Evolutionary conservation across 2,797 vertebrate species (phyloP).

Genomic region (Argya squamiceps): DNA sequence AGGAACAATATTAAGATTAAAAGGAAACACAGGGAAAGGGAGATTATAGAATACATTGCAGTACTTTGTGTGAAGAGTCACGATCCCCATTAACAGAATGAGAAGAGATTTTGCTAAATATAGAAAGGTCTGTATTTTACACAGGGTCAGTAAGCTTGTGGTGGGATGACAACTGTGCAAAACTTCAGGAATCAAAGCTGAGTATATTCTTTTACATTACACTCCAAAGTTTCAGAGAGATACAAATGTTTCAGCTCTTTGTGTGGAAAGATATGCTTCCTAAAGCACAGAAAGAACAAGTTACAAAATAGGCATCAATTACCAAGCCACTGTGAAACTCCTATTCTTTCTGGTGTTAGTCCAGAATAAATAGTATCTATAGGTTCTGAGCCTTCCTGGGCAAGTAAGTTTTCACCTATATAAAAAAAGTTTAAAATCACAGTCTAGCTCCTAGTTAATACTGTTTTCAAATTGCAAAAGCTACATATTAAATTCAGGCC

Average conservation of each 20-base stretch:
- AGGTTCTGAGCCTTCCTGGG: not conserved
- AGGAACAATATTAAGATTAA: not conserved
- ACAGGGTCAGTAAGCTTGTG: not conserved
- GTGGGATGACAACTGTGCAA: not conserved
- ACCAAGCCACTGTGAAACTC: not conserved
- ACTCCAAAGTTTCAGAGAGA: not conserved
- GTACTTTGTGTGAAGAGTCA: not conserved
- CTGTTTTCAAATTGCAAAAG: not conserved
- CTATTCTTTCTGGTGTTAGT: not conserved
- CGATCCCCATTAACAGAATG: not conserved
- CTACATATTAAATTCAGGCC: not conserved
- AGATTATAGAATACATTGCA: not conserved
- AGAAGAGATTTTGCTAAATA: not conserved
- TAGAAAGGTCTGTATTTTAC: not conserved
- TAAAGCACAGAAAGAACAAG: slow-evolving; percentile 9
- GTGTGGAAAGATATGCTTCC: not conserved
- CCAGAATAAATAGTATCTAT: not conserved
- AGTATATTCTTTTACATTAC: not conserved
- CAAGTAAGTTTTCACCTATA: not conserved
- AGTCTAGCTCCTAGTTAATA: slow-evolving; percentile 17
- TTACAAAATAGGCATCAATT: not conserved
- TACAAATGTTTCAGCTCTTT: not conserved
- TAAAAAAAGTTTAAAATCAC: not conserved
- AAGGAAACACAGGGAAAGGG: not conserved
- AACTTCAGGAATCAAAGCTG: not conserved